Base-by-base conservation (phyloP, 2,888 invertebrate genomes). In the Pristionchus entomophagus region DNA sequence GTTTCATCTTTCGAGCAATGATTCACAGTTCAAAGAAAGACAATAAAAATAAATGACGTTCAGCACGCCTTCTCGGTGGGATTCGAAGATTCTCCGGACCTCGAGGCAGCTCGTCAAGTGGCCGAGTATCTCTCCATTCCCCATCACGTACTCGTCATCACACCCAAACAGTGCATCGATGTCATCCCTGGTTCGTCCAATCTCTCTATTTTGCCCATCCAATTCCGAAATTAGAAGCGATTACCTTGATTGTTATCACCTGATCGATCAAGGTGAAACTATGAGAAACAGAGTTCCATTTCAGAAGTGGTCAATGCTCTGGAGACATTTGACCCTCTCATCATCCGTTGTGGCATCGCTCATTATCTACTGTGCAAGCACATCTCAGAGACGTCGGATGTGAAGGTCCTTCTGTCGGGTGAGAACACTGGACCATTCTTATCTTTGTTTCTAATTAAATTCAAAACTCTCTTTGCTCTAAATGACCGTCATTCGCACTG, bases 41-140 rank as follows among this genome's bases (percentile, higher is more conserved):
- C n/a, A n/a, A n/a, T n/a, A n/a, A n/a, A n/a, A n/a, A n/a, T n/a
- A n/a, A n/a, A n/a, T 17, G n/a, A 17, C 17, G 35, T 87, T 84
- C 91, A 91, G 26, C 87, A 92, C 62, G 93, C 93, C 5, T 93
- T 93, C 84, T 93, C 93, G 4, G 93, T 93, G 22, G 93, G 93
- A 78, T 93, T 93, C 86, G 92, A 91, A 83, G 93, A 93, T 85
- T 93, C 93, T 29, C 91, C 92, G 14, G 93, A 93, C 83, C 88
- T 93, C 65, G 92, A 92, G 78, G 91, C 91, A 80, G 93, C 93
- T 17, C 88, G 88, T 14, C 80, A 86, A 38, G 91, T 93, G n/a
- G 92, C 93, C 8, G 89, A 92, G 56, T 92, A 88, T 87, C 90
- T 93, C 80, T 89, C 91, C 87, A 93, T 93, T 85, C 91, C 92